A percentile compares a stretch with the other conserved stretches of the same genome.
Evolutionary conservation across 1,140 invertebrate genomes (phyloP).

Genomic region (Schlechtendalia chinensis): DNA sequence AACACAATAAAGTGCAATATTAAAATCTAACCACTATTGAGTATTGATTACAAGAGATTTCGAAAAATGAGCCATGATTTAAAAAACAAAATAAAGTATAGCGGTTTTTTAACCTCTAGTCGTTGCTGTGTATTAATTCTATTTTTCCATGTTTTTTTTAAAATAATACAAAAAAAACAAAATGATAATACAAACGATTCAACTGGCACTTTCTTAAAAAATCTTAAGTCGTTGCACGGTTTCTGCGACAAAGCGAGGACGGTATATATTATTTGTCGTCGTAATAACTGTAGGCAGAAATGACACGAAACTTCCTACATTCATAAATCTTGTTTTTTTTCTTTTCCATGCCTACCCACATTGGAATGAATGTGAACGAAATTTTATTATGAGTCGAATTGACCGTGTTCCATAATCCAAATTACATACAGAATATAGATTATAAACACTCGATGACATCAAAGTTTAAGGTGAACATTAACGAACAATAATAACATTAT

Average conservation of each 20-base stretch:
- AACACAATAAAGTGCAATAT: no score
- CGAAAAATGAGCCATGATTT: no score
- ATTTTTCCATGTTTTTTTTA: no score
- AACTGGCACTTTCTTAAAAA: slow-evolving; percentile 13
- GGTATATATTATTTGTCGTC: slow-evolving; percentile 20
- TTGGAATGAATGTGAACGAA: neutral
- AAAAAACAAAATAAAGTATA: no score
- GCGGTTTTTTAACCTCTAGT: no score
- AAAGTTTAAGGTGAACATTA: neutral
- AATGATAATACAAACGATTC: neutral
- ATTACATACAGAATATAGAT: no score
- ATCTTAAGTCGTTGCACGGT: neutral
- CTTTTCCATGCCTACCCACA: slow-evolving; percentile 12
- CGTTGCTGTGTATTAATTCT: no score
- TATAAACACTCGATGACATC: no score
- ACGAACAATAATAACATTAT: neutral
- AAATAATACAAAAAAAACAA: neutral
- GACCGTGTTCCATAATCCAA: neutral
- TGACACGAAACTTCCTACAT: slow-evolving; percentile 45
- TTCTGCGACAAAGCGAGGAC: neutral
- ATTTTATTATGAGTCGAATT: slow-evolving; percentile 1
- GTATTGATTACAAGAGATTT: no score
- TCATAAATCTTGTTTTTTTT: slow-evolving; percentile 36
- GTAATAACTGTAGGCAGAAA: slow-evolving; percentile 34
- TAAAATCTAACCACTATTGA: no score